Evolutionary conservation across 1,140 invertebrate species (phyloP).

Genomic region (Trichoplusia ni): DNA sequence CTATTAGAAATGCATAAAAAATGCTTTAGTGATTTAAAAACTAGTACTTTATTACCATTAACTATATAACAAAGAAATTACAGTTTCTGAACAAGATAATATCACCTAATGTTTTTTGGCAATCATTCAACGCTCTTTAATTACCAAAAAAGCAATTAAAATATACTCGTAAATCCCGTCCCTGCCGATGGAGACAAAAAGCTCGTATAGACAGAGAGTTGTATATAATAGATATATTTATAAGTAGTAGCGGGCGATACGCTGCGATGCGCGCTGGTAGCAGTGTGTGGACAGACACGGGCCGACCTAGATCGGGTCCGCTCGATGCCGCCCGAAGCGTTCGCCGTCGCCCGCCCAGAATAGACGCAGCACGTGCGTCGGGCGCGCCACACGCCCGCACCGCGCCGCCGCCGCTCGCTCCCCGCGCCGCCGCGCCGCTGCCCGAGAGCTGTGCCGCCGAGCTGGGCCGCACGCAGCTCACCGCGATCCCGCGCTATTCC

Average conservation of each 20-base stretch:
- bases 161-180: neutral
- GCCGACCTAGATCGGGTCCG: conserved; percentile 73
- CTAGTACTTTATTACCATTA: no score
- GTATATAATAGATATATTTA: conserved; percentile 10
- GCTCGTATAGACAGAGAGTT: conserved; percentile 13
- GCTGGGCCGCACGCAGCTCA: neutral
- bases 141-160: neutral
- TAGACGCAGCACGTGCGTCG: conserved; percentile 79
- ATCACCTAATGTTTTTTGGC: no score
- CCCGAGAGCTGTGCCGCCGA: conserved; percentile 11
- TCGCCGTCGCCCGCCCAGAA: conserved; percentile 68
- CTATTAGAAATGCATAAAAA: no score
- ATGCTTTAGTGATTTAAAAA: no score
- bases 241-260: conserved; percentile 7
- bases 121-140: neutral
- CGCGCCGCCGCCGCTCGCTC: conserved; percentile 51
- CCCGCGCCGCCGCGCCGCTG: conserved; percentile 23
- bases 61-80: neutral
- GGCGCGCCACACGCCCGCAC: conserved; percentile 62
- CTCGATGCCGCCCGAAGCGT: conserved; percentile 66
- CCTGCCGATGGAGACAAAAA: neutral
- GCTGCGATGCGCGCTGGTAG: conserved; percentile 29
- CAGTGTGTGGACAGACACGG: conserved; percentile 37
- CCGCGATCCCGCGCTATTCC: neutral
- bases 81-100: neutral